Conservation (phyloP, 2,797 vertebrate genomes). For the Micropoecilia bifurca region DNA sequence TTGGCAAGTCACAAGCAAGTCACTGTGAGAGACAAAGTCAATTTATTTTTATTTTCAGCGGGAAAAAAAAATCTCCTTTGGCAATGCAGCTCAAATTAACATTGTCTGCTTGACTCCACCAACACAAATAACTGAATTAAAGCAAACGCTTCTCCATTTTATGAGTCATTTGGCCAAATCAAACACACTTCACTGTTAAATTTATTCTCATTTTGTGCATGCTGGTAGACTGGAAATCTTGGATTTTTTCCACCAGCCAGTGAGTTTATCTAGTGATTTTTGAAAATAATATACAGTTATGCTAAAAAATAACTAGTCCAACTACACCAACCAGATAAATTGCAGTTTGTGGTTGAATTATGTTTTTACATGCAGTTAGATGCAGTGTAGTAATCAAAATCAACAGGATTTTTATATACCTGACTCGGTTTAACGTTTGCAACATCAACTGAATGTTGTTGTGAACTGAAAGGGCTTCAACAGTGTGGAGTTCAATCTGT, state of each 20-base stretch:
- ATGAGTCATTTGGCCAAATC: neutral
- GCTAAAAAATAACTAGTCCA: neutral
- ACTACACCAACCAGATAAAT: neutral
- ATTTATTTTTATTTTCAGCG: constrained; percentile 48
- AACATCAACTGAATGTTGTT: neutral
- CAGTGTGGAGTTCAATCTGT: too few species aligned
- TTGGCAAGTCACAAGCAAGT: constrained; percentile 63
- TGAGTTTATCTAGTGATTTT: neutral
- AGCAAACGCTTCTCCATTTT: neutral
- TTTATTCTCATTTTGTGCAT: neutral
- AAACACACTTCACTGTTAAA: neutral
- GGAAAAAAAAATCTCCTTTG: constrained; percentile 34
- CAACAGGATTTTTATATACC: neutral
- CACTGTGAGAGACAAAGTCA: constrained; percentile 31
- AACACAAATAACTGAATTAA: constrained; percentile 1
- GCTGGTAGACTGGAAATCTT: neutral
- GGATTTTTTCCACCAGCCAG: neutral
- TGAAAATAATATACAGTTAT: neutral
- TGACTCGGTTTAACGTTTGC: neutral
- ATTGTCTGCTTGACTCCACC: constrained; percentile 29
- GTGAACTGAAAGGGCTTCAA: neutral
- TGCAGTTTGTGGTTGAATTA: neutral
- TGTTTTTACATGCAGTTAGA: neutral
- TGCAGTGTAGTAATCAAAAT: neutral
- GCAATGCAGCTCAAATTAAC: constrained; percentile 38